Base-by-base conservation (phyloP, 1,140 invertebrate genomes). In the Drosophila equinoxialis region DNA sequence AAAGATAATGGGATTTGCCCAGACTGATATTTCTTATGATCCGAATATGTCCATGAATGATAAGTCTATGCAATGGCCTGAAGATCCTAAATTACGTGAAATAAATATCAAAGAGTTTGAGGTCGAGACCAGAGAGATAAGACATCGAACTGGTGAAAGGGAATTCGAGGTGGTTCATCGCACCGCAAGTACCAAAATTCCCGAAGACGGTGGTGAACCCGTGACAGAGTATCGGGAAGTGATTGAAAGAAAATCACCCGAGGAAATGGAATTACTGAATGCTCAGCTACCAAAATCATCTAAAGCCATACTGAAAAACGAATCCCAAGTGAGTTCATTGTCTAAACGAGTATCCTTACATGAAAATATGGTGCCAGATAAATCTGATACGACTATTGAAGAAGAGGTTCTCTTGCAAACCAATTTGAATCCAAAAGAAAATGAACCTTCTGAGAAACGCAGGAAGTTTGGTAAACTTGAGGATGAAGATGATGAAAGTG, bases 61-160 rank as follows among this genome's bases (percentile, higher is more conserved):
- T 37, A 20, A 59, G 17, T 17, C 33, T 20, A 37, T 59, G 14
- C 57, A 59, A 39, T 37, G 14, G 10, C 57, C 57, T 14, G 57
- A 33, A 14, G 33, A 59, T 20, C 33, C 33, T 2, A 39, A 37
- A 11, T 5, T 39, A 20, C 13, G 14, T 0, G 57, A 37, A 59
- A 35, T 59, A 1, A 59, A 59, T 39, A 39, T 59, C 14, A 59
- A 59, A 20, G 57, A 59, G 6, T 13, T 26, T 1, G 35, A 10
- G 33, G 57, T 37, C 1, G 57, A 59, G 57, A 8, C 14, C 20
- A 59, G 35, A 14, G 57, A 59, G 37, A 59, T 59, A 11, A 10
- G 33, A 2, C 57, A 59, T 59, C 57, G 57, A 7, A 39, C 57
- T 17, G 57, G 57, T 5, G 14, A 39, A 59, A 59, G 57, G 10